Conservation (phyloP, 2,797 vertebrate species). For the Heterohyrax brucei region DNA sequence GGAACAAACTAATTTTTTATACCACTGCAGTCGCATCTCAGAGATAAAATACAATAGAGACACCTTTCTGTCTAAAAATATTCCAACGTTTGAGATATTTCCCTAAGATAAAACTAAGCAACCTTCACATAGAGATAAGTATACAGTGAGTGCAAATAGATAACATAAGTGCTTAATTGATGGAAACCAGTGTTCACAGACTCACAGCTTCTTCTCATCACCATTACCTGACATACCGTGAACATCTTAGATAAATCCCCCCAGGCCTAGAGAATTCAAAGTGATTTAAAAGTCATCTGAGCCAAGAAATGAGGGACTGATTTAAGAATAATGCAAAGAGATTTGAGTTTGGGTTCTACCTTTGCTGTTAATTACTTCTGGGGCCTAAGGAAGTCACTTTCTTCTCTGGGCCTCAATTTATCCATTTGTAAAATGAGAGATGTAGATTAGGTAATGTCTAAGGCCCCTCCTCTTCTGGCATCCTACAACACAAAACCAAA, state of each 20-base stretch:
- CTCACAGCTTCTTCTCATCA: not conserved
- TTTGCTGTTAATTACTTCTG: not conserved
- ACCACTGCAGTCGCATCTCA: not conserved
- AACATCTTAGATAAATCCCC: not conserved
- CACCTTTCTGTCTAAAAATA: not conserved
- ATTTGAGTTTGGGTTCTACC: not conserved
- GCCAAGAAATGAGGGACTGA: not conserved
- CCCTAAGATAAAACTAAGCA: constrained; percentile 35
- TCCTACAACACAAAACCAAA: too few species aligned
- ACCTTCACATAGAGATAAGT: not conserved
- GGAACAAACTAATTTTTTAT: not conserved
- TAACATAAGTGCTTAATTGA: not conserved
- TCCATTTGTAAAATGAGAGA: not conserved
- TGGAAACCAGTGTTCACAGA: constrained; percentile 25
- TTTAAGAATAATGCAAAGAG: not conserved
- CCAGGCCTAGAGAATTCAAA: not conserved
- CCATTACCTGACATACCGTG: not conserved
- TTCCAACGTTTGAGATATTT: not conserved
- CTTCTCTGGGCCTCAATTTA: not conserved
- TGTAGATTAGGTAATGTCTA: not conserved
- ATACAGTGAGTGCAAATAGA: not conserved
- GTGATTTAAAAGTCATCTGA: not conserved
- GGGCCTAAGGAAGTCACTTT: not conserved
- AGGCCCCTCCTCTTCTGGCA: not conserved
- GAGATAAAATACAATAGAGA: not conserved